Evolutionary conservation across 2,113 vertebrate species (phyloP), one percentile per base, ranked within the genome.

Genomic region (Thomomys bottae): DNA sequence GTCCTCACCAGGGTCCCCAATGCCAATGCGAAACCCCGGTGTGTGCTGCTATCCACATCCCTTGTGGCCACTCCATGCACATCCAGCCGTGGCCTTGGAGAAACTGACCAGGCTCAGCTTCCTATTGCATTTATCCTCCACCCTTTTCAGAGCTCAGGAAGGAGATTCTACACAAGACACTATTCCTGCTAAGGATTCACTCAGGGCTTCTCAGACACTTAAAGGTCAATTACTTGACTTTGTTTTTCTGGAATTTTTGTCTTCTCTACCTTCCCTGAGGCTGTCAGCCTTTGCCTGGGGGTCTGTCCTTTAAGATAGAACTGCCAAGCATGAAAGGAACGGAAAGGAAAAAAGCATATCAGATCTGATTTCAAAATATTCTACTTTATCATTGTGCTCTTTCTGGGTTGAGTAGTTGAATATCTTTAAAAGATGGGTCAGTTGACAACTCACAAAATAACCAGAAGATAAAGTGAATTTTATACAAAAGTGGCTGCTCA

Each of bases 1-100:
- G 17, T 8, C 36, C 20, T n/a, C 3, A 17, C 67, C 0, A 0
- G 11, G 76, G 2, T 4, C 2, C 0, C 23, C 14, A 15, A 28
- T 8, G 21, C 59, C 49, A 54, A 15, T 12, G 5, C 9, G 8
- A 42, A 63, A 9, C 24, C 0, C 0, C 18, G n/a, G 9, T 15
- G 11, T 10, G 9, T 15, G 11, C 14, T 28, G 12, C 63, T 17
- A 66, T 78, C 63, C 6, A 17, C 20, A 2, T 23, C 1, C 21
- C 28, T 34, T 14, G 12, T 1, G 8, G 30, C 2, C 5, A 0
- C 2, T 9, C 63, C 11, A 36, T 21, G n/a, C 24, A 0, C 28
- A 0, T 20, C 9, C 45, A 49, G 45, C 9, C 7, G 11, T 49
- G 9, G 45, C 14, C 15, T 63, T 10, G 2, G 40, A 59, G 76